Conservation (phyloP, 1,140 invertebrate genomes). For the Scaptomyza pallida region DNA sequence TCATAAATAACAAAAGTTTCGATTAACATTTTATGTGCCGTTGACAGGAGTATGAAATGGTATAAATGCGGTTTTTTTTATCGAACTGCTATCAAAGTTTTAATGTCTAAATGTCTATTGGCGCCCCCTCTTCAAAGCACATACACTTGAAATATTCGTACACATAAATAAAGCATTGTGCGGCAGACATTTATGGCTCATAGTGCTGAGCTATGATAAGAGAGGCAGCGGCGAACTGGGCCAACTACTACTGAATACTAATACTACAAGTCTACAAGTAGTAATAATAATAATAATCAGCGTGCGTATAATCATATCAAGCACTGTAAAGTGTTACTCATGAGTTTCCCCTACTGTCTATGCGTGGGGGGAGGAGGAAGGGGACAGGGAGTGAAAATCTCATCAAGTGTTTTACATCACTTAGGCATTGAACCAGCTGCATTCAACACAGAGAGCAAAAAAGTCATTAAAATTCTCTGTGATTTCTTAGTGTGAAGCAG, state of each 20-base stretch:
- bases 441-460: no score
- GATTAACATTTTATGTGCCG: not conserved
- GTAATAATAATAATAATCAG: slow-evolving; percentile 2
- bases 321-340: not conserved
- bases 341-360: not conserved
- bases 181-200: slow-evolving; percentile 5
- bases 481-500: no score
- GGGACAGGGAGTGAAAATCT: no score
- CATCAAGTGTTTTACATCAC: not conserved
- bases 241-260: not conserved
- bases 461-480: no score
- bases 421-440: not conserved
- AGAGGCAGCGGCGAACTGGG: no score
- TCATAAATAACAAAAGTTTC: no score
- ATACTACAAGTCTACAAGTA: not conserved
- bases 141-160: not conserved
- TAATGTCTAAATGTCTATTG: not conserved
- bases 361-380: no score
- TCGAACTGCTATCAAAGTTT: slow-evolving; percentile 10
- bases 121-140: not conserved
- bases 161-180: slow-evolving; percentile 1
- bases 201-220: not conserved
- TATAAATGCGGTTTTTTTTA: not conserved
- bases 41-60: no score
- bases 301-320: not conserved